phyloP scores from a whole-genome alignment of 2,888 invertebrate species.

The Uloborus plumipes region DNA sequence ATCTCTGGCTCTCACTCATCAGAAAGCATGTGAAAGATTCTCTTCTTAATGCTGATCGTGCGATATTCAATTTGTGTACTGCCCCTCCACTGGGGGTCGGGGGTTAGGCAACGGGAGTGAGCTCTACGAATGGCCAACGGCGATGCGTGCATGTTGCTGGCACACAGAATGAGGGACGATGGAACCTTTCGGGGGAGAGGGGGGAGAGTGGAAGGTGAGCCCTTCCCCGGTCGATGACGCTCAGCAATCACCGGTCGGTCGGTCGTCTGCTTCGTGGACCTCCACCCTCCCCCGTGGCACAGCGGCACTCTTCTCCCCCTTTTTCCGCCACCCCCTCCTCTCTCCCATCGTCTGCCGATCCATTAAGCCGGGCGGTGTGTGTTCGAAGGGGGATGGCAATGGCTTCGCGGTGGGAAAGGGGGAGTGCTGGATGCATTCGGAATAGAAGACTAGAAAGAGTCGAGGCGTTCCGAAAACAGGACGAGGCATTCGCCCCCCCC shows the following conservation, averaged over 20 bases:
- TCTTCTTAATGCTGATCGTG: too few species aligned
- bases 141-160: slow-evolving; percentile 50
- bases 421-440: slow-evolving; percentile 29
- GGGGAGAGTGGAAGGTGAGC: slow-evolving; percentile 35
- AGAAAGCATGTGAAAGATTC: too few species aligned
- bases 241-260: slow-evolving; percentile 58
- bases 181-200: neutral
- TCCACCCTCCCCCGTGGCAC: neutral
- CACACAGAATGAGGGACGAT: slow-evolving; percentile 16
- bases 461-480: slow-evolving; percentile 40
- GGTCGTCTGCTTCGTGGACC: slow-evolving; percentile 5
- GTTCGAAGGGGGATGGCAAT: slow-evolving; percentile 5
- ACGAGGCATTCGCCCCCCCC: slow-evolving; percentile 5
- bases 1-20: too few species aligned
- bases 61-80: slow-evolving; percentile 52
- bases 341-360: slow-evolving; percentile 51
- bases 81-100: neutral
- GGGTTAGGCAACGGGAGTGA: slow-evolving; percentile 1
- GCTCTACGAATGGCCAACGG: slow-evolving; percentile 27
- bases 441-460: slow-evolving; percentile 33
- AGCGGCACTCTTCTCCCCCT: neutral
- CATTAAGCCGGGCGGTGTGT: slow-evolving; percentile 33
- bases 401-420: slow-evolving; percentile 1
- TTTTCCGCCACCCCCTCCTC: neutral
- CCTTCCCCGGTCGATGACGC: slow-evolving; percentile 54